Evolutionary conservation across 2,888 invertebrate genomes (phyloP), one percentile per base, ranked within the genome.

Genomic region (Stegana nigrithorax): DNA sequence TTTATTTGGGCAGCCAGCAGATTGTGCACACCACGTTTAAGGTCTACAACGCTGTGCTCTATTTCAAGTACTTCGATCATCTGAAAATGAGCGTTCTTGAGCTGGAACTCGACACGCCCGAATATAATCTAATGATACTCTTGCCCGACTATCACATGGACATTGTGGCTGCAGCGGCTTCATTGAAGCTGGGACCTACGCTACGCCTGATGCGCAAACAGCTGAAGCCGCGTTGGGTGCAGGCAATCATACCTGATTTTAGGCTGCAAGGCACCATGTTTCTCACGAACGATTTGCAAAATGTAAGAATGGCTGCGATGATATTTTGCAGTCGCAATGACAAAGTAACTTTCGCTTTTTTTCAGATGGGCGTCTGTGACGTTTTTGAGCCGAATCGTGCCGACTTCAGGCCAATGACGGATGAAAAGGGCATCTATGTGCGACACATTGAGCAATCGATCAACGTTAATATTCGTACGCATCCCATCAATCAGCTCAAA

Each of bases 401-500:
- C 2, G 92, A 94, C 86, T 91, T 94, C 79, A 89, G 90, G 17
- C 90, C 90, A 62, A 93, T 94, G 93, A 93, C 94, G 27, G 87
- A 88, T 19, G 92, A 93, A 78, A 85, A 88, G n/a, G 90, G 91
- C 39, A 90, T 93, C 63, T 94, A 93, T 80, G 93, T 93, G 32
- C 90, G 92, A 61, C 93, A 93, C 83, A 91, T 94, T 73, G 93
- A 94, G 84, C 94, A 94, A 85, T 91, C 92, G 17, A 92, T 95
- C 66, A 93, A 93, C 59, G 92, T 95, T 14, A 92, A 91, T 77
- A 93, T 94, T 73, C 89, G 92, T 77, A 93, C 93, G 83, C 93
- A 92, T 83, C 83, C 85, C 68, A 84, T 83, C 72, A 84, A 86
- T 78, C 85, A 86, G 67, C 69, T 86, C 42, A 85, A 83, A 76